Evolutionary conservation across 2,888 invertebrate species (phyloP), one percentile per base, ranked within the genome.

Genomic region (Stegana nigrithorax): DNA sequence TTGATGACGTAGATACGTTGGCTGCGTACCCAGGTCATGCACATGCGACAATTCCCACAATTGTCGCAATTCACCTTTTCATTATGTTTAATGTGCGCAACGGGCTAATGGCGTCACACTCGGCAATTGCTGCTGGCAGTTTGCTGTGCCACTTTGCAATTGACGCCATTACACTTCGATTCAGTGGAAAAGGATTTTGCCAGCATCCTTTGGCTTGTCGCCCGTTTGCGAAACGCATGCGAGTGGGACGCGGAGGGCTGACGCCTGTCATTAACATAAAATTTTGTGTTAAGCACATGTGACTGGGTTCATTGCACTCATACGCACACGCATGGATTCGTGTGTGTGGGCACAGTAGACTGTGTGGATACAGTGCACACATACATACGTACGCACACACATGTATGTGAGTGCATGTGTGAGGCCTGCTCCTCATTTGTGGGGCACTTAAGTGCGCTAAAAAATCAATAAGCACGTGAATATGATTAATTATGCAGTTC

Each of bases 401-500:
- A 12, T 23, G 23, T 45, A 23, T 45, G 39, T n/a, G n/a, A n/a
- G n/a, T n/a, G n/a, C n/a, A n/a, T n/a, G n/a, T n/a, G n/a, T n/a
- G n/a, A n/a, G n/a, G n/a, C n/a, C n/a, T n/a, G n/a, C n/a, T n/a
- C n/a, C n/a, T n/a, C 39, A 6, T 39, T n/a, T 39, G 39, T 39
- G 14, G n/a, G 23, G 45, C 50, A 50, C 14, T 27, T 50, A 29
- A 55, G 53, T 55, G 36, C 53, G 29, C 53, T 55, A 39, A 36
- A 65, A 64, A 78, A 74, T 78, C 78, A 64, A 74, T 74, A 63
- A 66, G 60, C 70, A 59, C 66, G 64, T 65, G 57, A 65, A 66
- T 57, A 58, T 70, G 73, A 77, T 74, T 74, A 75, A 78, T 74
- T 77, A 78, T 67, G 73, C 59, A 68, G 67, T 55, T 55, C 17